A percentile compares a stretch with the other conserved stretches of the same genome.
Conservation (phyloP, 2,113 vertebrate species). For the Neoarius graeffei region DNA sequence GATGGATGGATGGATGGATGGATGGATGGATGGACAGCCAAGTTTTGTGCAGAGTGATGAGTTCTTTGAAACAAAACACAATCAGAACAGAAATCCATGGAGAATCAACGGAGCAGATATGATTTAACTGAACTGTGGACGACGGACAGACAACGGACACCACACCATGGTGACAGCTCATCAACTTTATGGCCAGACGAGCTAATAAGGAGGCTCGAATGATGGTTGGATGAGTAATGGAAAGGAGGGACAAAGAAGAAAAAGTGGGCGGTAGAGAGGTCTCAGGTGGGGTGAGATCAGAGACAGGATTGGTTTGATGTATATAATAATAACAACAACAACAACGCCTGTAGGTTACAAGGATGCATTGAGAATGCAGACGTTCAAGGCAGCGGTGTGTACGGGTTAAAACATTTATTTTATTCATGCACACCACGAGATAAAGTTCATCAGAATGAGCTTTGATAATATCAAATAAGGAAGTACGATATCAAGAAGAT, state of each 20-base stretch:
- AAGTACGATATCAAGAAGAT: background rate
- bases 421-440: background rate
- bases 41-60: too few species aligned
- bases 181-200: too few species aligned
- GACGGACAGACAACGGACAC: too few species aligned
- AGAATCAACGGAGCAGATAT: too few species aligned
- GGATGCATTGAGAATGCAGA: background rate
- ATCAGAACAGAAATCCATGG: too few species aligned
- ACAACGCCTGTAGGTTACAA: constrained; percentile 20
- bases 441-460: background rate
- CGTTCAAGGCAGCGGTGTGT: background rate
- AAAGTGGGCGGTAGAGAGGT: background rate
- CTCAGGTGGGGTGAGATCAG: constrained; percentile 52
- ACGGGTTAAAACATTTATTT: background rate
- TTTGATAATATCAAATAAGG: background rate
- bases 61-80: too few species aligned
- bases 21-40: too few species aligned
- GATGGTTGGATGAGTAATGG: constrained; percentile 14
- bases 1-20: too few species aligned
- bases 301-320: constrained; percentile 19
- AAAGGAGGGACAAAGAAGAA: constrained; percentile 9
- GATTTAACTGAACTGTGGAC: too few species aligned
- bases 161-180: too few species aligned
- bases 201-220: constrained; percentile 58
- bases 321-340: background rate